These are phyloP conservation scores for Rhinolophus ferrumequinum DNA, from an alignment of 2,113 vertebrate genomes.

Conservation along the genomic window DNA sequence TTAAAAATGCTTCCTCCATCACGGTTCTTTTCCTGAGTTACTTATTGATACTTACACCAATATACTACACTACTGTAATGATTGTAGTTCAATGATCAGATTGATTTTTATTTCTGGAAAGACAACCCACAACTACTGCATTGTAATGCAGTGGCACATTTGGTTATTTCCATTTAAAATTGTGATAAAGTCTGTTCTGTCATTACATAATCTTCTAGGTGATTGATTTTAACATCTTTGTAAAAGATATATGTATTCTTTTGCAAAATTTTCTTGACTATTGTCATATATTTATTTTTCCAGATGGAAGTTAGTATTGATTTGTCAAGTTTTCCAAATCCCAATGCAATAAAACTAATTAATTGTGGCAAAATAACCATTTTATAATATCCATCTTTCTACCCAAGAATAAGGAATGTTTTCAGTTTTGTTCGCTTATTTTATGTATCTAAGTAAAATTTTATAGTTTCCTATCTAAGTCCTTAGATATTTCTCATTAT, in stretches of 20 bases:
- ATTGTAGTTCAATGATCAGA: not conserved
- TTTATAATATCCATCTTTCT: constrained; percentile 1
- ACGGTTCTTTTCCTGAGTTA: constrained; percentile 8
- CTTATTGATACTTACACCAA: not conserved
- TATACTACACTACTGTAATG: not conserved
- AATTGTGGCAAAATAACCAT: not conserved
- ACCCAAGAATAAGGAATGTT: not conserved
- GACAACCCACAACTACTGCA: not conserved
- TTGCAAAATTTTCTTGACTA: not conserved
- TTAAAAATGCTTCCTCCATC: not conserved
- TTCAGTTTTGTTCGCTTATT: not conserved
- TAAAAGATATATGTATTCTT: not conserved
- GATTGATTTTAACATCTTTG: not conserved
- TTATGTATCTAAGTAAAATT: not conserved
- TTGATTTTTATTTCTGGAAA: constrained; percentile 53
- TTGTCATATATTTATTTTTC: constrained; percentile 4
- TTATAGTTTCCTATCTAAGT: not conserved
- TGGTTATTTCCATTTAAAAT: constrained; percentile 21
- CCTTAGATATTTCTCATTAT: not conserved
- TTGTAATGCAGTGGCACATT: not conserved
- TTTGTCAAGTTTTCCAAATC: constrained; percentile 11
- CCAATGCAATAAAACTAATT: constrained; percentile 23
- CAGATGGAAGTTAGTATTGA: not conserved
- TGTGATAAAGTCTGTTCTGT: not conserved
- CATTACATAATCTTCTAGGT: constrained; percentile 21